Conservation (phyloP, 2,113 vertebrate species). For the Microcebus griseorufus region DNA sequence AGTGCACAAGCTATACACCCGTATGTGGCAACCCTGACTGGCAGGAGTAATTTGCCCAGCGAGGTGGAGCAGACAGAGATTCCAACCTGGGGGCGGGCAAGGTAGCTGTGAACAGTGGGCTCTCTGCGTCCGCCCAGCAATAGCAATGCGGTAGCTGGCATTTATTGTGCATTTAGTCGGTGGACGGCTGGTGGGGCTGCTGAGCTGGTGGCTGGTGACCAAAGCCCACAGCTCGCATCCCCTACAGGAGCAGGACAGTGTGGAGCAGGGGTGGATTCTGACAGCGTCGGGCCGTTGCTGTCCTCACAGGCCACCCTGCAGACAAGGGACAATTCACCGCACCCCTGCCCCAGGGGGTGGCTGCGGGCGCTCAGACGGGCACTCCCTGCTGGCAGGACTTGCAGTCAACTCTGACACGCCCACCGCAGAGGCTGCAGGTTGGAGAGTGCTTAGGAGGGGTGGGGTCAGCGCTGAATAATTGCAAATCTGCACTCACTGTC, state of each 20-base stretch:
- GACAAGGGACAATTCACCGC: not conserved
- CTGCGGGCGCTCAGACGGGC: not conserved
- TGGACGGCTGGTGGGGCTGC: too few relatives aligned
- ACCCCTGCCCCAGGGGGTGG: not conserved
- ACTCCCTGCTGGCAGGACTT: not conserved
- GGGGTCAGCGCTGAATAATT: not conserved
- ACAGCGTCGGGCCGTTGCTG: rapidly evolving
- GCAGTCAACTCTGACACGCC: not conserved
- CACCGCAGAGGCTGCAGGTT: not conserved
- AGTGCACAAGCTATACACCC: not conserved
- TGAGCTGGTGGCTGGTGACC: rapidly evolving
- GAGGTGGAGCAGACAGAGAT: not conserved
- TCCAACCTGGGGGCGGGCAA: not conserved
- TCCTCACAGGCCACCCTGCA: not conserved
- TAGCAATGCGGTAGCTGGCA: rapidly evolving
- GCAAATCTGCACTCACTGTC: not conserved
- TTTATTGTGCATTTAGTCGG: rapidly evolving
- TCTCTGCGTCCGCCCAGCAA: rapidly evolving
- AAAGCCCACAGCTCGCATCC: too few relatives aligned
- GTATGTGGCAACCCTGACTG: rapidly evolving
- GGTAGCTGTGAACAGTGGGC: rapidly evolving
- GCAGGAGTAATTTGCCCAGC: not conserved
- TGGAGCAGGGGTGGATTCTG: not conserved
- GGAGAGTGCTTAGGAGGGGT: not conserved
- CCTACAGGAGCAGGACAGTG: not conserved